phyloP scores from a whole-genome alignment of 64 coral and sea anemone species.

The Dendronephthya gigantea region DNA sequence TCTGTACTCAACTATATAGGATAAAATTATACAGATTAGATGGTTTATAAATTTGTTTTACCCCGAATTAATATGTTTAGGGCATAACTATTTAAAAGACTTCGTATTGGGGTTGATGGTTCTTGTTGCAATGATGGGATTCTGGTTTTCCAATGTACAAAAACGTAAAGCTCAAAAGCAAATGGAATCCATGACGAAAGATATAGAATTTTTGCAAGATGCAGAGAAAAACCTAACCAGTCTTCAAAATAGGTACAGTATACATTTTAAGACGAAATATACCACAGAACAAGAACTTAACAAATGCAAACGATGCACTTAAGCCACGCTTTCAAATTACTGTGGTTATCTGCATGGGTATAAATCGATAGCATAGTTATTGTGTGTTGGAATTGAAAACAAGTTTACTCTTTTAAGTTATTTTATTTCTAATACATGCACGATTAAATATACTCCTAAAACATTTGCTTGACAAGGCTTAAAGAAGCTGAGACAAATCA shows the following conservation, averaged over 20 bases:
- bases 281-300: too few species aligned
- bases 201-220: constrained; percentile 69
- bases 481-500: not conserved
- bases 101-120: constrained; percentile 75
- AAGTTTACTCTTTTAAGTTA: too few species aligned
- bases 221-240: constrained; percentile 77
- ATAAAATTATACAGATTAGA: too few species aligned
- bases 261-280: too few species aligned
- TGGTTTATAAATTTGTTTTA: not conserved
- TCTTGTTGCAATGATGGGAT: constrained; percentile 71
- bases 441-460: not conserved
- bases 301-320: too few species aligned
- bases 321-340: too few species aligned
- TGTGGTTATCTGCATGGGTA: too few species aligned
- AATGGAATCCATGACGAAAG: constrained; percentile 90
- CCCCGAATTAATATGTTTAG: constrained; percentile 20
- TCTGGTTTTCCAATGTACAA: constrained; percentile 76
- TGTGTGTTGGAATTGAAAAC: too few species aligned
- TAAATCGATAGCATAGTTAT: too few species aligned
- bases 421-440: too few species aligned
- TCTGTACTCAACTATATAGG: too few species aligned
- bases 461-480: not conserved
- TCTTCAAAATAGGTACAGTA: constrained; percentile 65
- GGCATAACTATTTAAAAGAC: constrained; percentile 87
- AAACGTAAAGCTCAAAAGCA: constrained; percentile 84